Base-by-base conservation (phyloP, 2,113 vertebrate species). In the Thymallus thymallus region DNA sequence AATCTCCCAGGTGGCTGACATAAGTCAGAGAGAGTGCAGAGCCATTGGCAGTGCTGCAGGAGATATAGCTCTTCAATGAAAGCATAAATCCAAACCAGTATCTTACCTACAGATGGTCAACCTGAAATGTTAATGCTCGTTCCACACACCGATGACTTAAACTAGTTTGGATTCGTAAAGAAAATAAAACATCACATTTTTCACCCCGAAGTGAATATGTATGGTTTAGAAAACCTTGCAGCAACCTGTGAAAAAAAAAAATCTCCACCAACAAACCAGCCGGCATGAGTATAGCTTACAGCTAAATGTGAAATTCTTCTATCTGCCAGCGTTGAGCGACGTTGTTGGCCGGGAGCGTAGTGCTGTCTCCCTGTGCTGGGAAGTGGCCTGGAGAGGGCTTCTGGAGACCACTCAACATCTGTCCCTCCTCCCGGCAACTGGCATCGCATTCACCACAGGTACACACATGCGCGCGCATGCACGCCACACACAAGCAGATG, bases 401-500 rank as follows among this genome's bases (percentile, higher is more conserved):
- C 70, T 74, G 66, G 63, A 76, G 69, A 77, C 60, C 79, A 77
- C 80, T 73, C 72, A 85, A 83, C 84, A 86, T 85, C 84, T 90
- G 88, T 70, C 78, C 35, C 35, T 41, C 35, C 35, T 41, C 35
- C 74, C 68, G 83, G 64, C 69, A 68, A 76, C 67, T 74, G 63
- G 55, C 51, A 62, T 75, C 74, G 81, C 70, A 77, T 74, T 74
- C 82, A 68, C 76, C 74, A 78, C 72, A 68, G 6, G 32, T 3
- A 58, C 70, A 46, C 5, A 63, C 62, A 64, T 3, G 20, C 63
- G 2, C 63, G 32, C 26, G 13, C 5, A 35, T 5, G 4, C 29
- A 18, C 63, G 13, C 29, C 32, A 32, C 62, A 65, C 62, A 65
- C 29, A 30, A 5, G 14, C 32, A 35, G 22, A 10, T n/a, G 13